Evolutionary conservation across 2,113 vertebrate genomes (phyloP), one percentile per base, ranked within the genome.

Genomic region (Clarias batrachus): DNA sequence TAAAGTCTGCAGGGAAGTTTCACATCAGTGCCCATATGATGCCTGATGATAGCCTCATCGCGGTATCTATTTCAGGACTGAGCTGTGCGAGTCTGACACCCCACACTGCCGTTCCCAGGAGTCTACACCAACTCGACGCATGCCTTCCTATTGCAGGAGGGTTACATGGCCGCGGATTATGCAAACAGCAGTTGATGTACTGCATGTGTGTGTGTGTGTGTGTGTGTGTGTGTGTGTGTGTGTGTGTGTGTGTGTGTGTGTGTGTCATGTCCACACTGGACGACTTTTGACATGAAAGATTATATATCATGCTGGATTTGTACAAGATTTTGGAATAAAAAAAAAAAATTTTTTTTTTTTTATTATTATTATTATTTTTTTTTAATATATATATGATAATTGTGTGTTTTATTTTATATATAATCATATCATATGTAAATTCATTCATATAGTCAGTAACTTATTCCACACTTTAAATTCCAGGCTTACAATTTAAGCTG

Each of bases 1-100:
- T 88, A 73, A 77, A 0, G 0, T 89, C 94, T 93, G 89, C 92
- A 81, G 83, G 84, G 89, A 90, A 85, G 86, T 87, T 90, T 88
- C 87, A 83, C 80, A 85, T 83, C 85, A 83, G 82, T 92, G 83
- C 87, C 76, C 79, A 87, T 87, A 80, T 84, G 80, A 89, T 73
- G 83, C 84, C 62, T 59, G 80, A 86, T 77, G 74, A 88, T 84
- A 87, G 62, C 77, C 87, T 80, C 84, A 83, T 88, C 81, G 73
- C 85, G 60, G 60, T 21, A 76, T 77, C 88, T 92, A 92, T 90
- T 90, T 90, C 80, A 56, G 78, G 85, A 81, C 12, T 21, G 16
- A 56, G 65, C 76, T 25, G 52, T 79, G 76, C 87, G 87, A 83
- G 82, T 63, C 73, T 84, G 81, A 84, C 85, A 83, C 52, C 81